These are phyloP conservation scores for Taenioides sp. DNA, from an alignment of 2,797 vertebrate species.

Conservation along the genomic window DNA sequence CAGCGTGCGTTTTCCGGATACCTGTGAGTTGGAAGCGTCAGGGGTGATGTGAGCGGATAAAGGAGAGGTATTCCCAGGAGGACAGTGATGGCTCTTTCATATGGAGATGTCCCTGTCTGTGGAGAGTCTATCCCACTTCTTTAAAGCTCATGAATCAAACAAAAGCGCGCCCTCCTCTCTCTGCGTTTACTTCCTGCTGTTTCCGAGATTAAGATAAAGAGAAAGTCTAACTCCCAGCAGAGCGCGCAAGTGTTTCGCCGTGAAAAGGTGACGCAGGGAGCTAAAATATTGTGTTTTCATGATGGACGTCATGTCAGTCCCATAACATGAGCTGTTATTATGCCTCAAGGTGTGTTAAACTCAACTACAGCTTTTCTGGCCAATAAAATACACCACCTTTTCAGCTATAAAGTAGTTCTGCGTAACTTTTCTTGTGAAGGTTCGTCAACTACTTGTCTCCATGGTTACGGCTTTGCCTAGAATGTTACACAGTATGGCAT, in stretches of 20 bases:
- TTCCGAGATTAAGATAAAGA: constrained; percentile 10
- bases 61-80: constrained; percentile 35
- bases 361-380: neutral
- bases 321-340: neutral
- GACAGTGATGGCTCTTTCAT: constrained; percentile 45
- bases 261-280: neutral
- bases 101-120: constrained; percentile 62
- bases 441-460: neutral
- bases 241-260: neutral
- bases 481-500: neutral
- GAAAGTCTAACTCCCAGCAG: neutral
- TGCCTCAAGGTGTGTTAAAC: neutral
- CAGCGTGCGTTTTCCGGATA: constrained; percentile 24
- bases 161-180: neutral
- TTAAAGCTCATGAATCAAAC: constrained; percentile 43
- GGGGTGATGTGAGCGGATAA: constrained; percentile 24
- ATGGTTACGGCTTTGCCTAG: neutral
- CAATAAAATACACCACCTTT: neutral
- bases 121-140: constrained; percentile 31
- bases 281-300: neutral
- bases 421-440: neutral
- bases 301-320: neutral
- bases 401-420: neutral
- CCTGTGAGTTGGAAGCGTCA: constrained; percentile 23
- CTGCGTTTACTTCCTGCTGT: constrained; percentile 5